Base-by-base conservation (phyloP, 2,113 vertebrate species). In the Callaeas wilsoni region DNA sequence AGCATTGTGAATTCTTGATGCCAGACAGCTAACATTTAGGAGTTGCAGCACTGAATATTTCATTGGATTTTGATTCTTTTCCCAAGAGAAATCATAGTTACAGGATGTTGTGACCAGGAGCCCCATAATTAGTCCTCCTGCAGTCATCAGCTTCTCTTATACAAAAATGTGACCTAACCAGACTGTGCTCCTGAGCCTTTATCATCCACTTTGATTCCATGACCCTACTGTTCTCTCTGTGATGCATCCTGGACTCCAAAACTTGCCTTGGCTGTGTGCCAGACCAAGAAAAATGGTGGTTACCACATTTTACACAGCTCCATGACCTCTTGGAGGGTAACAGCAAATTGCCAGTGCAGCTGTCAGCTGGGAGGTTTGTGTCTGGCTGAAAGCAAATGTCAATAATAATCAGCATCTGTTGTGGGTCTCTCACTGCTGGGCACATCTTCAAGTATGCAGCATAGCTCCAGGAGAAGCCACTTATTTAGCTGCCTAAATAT, bases 321-420 rank as follows among this genome's bases (percentile, higher is more conserved):
- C 59, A 23, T 67, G 82, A 93, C 90, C 87, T 83, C 85, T 80
- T 21, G 3, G 59, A 88, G 63, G 27, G 46, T 57, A 80, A 91
- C 12, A 85, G 79, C 55, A 93, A 80, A 93, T 62, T 96, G 60
- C 67, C 82, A 80, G 70, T 49, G 90, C 94, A 97, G 95, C 96
- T 97, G 94, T 96, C 96, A 97, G 94, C 94, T 96, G 96, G 91
- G 78, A 1, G 13, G 84, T 70, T 93, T 74, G 67, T 85, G 65
- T 88, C 70, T 90, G 81, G 70, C 79, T 92, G 77, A 93, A 87
- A 84, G 62, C 42, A 95, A 93, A 69, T 42, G 47, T 90, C 94
- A 96, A 37, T 88, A 93, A 95, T 64, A 92, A 95, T 87, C 94
- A 96, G 77, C 44, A 60, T 93, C 84, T 89, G 89, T 89, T 94